Evolutionary conservation across 2,888 invertebrate species (phyloP).

Genomic region (Drosophila neonasuta): DNA sequence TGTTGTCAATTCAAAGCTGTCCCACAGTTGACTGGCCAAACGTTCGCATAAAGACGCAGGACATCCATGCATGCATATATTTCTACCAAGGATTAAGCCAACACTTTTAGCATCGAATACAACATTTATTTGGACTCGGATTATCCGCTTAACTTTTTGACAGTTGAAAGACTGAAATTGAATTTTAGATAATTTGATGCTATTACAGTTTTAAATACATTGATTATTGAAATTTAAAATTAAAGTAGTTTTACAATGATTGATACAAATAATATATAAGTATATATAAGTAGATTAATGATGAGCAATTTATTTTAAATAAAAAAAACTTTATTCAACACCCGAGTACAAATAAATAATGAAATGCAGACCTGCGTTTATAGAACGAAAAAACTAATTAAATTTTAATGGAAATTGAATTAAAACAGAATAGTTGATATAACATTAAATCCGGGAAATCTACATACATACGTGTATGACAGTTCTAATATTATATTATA

Average conservation of each 20-base stretch:
- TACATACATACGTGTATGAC: too few species aligned
- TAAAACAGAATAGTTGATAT: too few species aligned
- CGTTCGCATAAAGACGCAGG: constrained; percentile 10
- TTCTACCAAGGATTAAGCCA: constrained; percentile 6
- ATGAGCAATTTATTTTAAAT: too few species aligned
- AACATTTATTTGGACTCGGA: constrained; percentile 15
- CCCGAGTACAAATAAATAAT: not conserved
- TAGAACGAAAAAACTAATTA: not conserved
- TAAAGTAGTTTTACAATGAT: too few species aligned
- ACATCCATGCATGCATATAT: not conserved
- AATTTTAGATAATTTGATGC: not conserved
- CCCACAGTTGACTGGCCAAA: constrained; percentile 18
- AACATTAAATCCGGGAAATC: too few species aligned
- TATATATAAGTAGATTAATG: too few species aligned
- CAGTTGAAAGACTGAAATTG: constrained; percentile 1
- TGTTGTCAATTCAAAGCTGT: constrained; percentile 50
- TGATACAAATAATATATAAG: too few species aligned
- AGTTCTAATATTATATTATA: too few species aligned
- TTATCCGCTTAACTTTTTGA: constrained; percentile 5
- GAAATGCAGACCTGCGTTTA: not conserved
- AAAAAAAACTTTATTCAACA: not conserved
- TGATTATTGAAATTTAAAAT: too few species aligned
- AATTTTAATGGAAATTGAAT: not conserved
- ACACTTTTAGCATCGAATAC: not conserved
- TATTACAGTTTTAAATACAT: too few species aligned